Evolutionary conservation across 2,113 vertebrate genomes (phyloP).

Genomic region (Phyllostomus hastatus): DNA sequence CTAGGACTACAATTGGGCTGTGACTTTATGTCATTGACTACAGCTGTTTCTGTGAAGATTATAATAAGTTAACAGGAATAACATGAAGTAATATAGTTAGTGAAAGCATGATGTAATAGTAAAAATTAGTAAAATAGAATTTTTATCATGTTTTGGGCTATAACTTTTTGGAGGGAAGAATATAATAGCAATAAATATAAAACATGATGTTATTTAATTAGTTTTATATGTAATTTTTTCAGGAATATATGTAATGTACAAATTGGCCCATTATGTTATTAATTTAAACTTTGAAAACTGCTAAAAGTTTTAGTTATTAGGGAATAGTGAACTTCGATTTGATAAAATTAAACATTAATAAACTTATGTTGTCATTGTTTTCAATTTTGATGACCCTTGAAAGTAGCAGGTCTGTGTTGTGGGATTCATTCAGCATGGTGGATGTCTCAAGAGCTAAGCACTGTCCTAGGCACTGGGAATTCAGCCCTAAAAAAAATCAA

Average conservation of each 20-base stretch:
- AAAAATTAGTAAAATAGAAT: background rate
- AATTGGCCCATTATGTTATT: background rate
- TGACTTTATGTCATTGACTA: background rate
- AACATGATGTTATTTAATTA: background rate
- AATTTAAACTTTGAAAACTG: background rate
- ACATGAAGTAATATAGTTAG: background rate
- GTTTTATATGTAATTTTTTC: background rate
- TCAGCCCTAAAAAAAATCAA: background rate
- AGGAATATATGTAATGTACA: background rate
- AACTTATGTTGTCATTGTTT: background rate
- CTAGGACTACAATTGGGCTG: background rate
- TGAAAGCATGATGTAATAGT: background rate
- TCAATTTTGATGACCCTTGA: conserved; percentile 1
- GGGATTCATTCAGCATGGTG: background rate
- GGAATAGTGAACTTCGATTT: conserved; percentile 11
- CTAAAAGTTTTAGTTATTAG: background rate
- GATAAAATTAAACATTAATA: background rate
- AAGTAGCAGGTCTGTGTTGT: background rate
- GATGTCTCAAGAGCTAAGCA: background rate
- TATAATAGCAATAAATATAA: background rate
- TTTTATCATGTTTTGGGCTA: background rate
- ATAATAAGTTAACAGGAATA: background rate
- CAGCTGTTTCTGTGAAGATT: background rate
- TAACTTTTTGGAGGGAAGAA: background rate
- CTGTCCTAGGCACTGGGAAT: background rate